A percentile compares a stretch with the other conserved stretches of the same genome.
Conservation (phyloP, 2,888 invertebrate species). For the Chymomyza fuscimana region DNA sequence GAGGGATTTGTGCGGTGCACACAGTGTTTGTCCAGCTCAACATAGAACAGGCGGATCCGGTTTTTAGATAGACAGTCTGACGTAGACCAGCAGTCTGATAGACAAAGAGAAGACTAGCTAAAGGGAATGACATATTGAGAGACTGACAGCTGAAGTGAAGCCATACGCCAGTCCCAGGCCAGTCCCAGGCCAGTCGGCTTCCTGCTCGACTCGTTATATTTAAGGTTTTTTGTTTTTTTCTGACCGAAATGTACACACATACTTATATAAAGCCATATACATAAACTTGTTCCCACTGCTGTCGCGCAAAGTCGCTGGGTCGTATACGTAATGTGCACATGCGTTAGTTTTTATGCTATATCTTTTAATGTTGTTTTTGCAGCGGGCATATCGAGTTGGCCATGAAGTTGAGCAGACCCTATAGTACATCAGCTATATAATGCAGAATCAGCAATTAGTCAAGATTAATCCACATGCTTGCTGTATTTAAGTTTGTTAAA, state of each 20-base stretch:
- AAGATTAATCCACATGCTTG: no score
- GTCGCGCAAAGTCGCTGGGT: not conserved
- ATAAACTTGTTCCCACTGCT: not conserved
- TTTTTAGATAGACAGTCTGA: not conserved
- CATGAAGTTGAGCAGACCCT: not conserved
- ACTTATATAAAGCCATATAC: not conserved
- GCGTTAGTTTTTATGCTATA: conserved; percentile 1
- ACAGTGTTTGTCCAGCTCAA: not conserved
- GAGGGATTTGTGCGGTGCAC: not conserved
- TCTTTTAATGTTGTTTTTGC: not conserved
- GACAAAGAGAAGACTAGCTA: not conserved
- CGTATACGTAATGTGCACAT: conserved; percentile 5
- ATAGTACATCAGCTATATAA: not conserved
- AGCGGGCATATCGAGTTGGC: not conserved
- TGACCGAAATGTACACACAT: not conserved
- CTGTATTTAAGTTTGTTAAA: no score
- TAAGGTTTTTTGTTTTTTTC: not conserved
- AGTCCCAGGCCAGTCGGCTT: not conserved
- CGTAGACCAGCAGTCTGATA: not conserved
- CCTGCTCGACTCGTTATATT: not conserved
- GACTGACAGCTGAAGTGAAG: not conserved
- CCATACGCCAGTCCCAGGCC: not conserved
- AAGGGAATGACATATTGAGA: not conserved
- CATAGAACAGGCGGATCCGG: not conserved
- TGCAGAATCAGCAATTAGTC: no score